Evolutionary conservation across 1,140 invertebrate species (phyloP), one percentile per base, ranked within the genome.

Genomic region (Lepidurus arcticus): DNA sequence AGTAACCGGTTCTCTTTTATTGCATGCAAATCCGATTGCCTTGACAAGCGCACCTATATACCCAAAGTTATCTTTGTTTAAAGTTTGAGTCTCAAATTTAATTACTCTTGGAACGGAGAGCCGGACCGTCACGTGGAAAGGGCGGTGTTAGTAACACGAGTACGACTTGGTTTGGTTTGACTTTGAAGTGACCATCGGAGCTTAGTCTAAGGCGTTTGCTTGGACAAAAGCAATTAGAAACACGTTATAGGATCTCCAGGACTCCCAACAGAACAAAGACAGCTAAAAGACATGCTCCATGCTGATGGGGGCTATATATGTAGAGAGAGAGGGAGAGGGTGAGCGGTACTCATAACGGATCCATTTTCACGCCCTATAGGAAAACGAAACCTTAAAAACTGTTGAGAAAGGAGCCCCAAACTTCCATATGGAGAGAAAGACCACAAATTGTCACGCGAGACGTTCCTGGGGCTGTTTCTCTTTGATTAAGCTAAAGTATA

Each of bases 221-320:
- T 65, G 16, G 9, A 65, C 53, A 21, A 65, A 65, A 65, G 53
- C 53, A 65, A 65, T 65, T 65, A 65, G 53, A 65, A 65, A 65
- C 53, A 65, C 53, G 53, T 16, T 65, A 65, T 65, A 65, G 53
- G 53, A 65, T 65, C 53, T 9, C 53, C 34, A 34, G 34, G 34
- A 34, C 34, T 34, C 34, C 34, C 4, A 34, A 34, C 34, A 34
- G 34, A 34, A 34, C 34, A 34, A 34, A 34, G 34, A 34, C 34
- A 34, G 34, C 34, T 34, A 34, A 34, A 34, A 34, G 34, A 34
- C 34, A 4, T 34, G n/a, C 21, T 65, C 16, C 10, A 21, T 65
- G 53, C n/a, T 65, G 53, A 65, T 65, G 53, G 34, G 34, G 34
- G 34, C 34, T 34, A 34, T 65, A 21, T 65, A 4, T 65, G n/a